Conservation (phyloP, 2,888 invertebrate species). For the Harmothoe impar region DNA sequence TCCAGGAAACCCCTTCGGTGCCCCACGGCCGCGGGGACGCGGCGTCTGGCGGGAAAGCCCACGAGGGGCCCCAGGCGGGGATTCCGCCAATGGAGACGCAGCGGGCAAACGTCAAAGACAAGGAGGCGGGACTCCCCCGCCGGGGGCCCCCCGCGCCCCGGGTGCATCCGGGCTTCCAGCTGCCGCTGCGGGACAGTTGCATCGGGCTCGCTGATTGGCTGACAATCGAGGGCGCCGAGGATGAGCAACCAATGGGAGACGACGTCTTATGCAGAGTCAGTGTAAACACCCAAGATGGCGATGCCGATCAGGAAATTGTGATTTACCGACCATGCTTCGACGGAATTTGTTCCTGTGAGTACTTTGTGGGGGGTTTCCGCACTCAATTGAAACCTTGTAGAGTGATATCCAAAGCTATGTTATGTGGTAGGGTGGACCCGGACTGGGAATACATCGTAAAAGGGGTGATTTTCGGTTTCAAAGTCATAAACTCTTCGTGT, state of each 20-base stretch:
- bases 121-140: too few species aligned
- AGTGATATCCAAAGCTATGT: background rate
- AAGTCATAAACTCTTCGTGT: background rate
- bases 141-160: too few species aligned
- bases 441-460: background rate
- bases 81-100: too few species aligned
- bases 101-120: too few species aligned
- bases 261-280: background rate
- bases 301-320: too few species aligned
- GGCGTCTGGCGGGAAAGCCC: too few species aligned
- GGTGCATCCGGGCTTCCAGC: too few species aligned
- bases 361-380: background rate
- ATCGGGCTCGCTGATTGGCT: background rate
- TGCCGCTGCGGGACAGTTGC: too few species aligned
- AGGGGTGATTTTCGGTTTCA: background rate
- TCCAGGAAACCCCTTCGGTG: too few species aligned
- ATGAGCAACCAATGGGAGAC: background rate
- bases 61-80: too few species aligned
- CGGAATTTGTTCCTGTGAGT: background rate
- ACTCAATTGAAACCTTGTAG: background rate
- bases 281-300: background rate
- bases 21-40: too few species aligned
- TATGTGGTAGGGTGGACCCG: background rate
- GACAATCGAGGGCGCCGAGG: background rate
- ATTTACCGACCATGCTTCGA: background rate